Base-by-base conservation (phyloP, 2,888 invertebrate species). In the Dasysyrphus albostriatus region DNA sequence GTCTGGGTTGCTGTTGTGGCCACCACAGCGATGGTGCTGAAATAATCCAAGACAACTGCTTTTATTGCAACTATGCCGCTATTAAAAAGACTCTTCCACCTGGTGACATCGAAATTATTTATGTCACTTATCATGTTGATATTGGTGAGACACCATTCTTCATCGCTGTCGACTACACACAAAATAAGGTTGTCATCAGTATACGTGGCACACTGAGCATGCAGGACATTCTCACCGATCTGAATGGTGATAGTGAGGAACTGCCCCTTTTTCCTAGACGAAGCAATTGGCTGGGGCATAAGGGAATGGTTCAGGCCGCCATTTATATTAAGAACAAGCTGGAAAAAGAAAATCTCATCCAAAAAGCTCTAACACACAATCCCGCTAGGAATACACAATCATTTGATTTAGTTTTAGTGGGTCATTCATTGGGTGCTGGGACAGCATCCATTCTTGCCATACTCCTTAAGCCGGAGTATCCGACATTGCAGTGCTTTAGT, bases 231-330 rank as follows among this genome's bases (percentile, higher is more conserved):
- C 93, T 98, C 89, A 98, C 97, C 39, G 97, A 98, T 93, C 93
- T 98, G 88, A 97, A 97, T 93, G 97, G 97, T 3, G 97, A 97
- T 93, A 96, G 96, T 87, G 97, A 97, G 91, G 95, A 95, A 4
- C 92, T 98, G 84, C 97, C 97, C 0, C 92, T 97, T 87, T 96
- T 97, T 5, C 95, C 95, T n/a, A n/a, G n/a, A 0, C 94, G 94
- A 70, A 97, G 97, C 81, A 96, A 97, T 90, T 97, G 97, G 97
- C 93, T 96, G n/a, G 97, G 97, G 0, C 97, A 97, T 92, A 97
- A 97, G 93, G 97, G 97, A 3, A 98, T 98, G 97, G 96, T 97
- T 1, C 96, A 96, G 90, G 96, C 97, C 2, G 97, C 97, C 12
- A 95, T 96, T 84, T 97, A 98, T 90, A 96, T 98, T 90, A 94